Percentiles rank a stretch among this genome's conserved stretches.
Conservation (phyloP, 2,113 vertebrate genomes). For the Eurypyga helias region DNA sequence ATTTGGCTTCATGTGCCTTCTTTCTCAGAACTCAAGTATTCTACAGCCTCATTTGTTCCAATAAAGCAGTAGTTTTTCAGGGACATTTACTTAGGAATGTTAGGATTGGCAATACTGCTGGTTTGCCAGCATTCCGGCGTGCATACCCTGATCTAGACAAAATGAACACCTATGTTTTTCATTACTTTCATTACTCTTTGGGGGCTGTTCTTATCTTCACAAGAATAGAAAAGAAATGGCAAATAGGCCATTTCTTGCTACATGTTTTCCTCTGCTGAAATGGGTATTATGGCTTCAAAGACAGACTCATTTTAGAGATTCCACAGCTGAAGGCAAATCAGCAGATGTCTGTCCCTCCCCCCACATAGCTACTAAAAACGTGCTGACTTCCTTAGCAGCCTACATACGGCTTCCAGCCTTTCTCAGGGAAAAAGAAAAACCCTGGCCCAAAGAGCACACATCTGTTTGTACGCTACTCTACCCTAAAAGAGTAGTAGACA, state of each 20-base stretch:
- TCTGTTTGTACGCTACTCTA: neutral
- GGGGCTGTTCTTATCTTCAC: neutral
- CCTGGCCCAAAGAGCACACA: neutral
- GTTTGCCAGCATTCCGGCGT: fast-evolving
- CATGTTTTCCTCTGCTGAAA: neutral
- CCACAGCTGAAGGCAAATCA: neutral
- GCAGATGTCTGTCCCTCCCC: neutral
- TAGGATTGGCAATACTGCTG: neutral
- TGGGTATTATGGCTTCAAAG: neutral
- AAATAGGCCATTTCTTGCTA: neutral
- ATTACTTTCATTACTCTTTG: neutral
- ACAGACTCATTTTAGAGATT: neutral
- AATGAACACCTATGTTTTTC: neutral
- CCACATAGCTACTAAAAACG: neutral
- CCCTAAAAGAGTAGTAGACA: neutral
- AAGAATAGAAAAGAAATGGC: neutral
- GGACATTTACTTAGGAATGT: neutral
- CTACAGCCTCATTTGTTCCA: neutral
- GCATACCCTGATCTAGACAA: neutral
- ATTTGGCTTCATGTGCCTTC: neutral
- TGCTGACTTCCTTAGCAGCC: neutral
- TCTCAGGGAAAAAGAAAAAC: neutral
- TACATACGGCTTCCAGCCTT: neutral
- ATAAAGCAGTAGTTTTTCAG: neutral
- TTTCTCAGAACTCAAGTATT: neutral